phyloP scores from a whole-genome alignment of 1,140 invertebrate genomes.

The Agrilus planipennis region DNA sequence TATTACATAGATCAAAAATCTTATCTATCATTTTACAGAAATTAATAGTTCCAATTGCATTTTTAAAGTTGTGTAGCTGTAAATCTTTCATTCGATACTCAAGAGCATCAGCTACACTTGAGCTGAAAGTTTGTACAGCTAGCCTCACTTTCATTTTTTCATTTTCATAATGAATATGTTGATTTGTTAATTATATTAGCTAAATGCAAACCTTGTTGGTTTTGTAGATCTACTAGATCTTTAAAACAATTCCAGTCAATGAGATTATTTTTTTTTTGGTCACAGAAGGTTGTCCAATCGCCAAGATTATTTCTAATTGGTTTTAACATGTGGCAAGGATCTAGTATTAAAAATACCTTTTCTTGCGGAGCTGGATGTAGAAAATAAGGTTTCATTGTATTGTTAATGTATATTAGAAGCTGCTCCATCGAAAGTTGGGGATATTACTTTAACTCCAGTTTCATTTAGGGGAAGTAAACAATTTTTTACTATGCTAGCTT shows the following conservation, averaged over 20 bases:
- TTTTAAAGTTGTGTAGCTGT: not conserved
- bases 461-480: constrained; percentile 18
- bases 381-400: constrained; percentile 28
- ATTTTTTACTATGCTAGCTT: constrained; percentile 15
- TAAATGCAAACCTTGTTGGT: constrained; percentile 21
- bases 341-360: constrained; percentile 24
- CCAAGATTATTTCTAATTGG: constrained; percentile 27
- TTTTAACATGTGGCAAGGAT: constrained; percentile 34
- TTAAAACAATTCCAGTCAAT: constrained; percentile 7
- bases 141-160: constrained; percentile 29
- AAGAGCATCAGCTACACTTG: constrained; percentile 19
- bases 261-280: constrained; percentile 9
- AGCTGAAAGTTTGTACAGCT: constrained; percentile 21
- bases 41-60: constrained; percentile 9
- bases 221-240: constrained; percentile 13
- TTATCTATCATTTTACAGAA: constrained; percentile 20
- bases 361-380: constrained; percentile 19
- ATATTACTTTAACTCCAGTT: constrained; percentile 17
- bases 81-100: constrained; percentile 13
- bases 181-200: constrained; percentile 20
- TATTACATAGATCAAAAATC: constrained; percentile 23
- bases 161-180: constrained; percentile 22
- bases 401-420: constrained; percentile 16
- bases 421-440: constrained; percentile 28
- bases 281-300: constrained; percentile 15